Evolutionary conservation across 1,140 invertebrate species (phyloP).

Genomic region (Drosophila malerkotliana): DNA sequence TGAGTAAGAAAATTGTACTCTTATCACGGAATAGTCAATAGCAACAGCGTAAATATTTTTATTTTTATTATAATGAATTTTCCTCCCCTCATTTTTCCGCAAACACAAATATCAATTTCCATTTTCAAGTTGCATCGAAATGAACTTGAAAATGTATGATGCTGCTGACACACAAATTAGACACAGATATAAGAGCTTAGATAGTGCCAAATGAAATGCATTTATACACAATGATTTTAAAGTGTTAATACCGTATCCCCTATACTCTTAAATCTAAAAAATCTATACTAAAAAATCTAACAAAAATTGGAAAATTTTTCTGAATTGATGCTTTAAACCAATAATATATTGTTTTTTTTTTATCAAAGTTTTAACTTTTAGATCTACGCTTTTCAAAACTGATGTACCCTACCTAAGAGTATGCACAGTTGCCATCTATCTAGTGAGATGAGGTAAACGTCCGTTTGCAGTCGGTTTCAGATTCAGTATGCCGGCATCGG

Average conservation of each 20-base stretch:
- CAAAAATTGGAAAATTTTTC: too few relatives aligned
- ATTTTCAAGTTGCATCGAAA: slow-evolving; percentile 9
- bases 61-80: slow-evolving; percentile 1
- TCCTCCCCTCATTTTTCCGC: slow-evolving; percentile 18
- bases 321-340: too few relatives aligned
- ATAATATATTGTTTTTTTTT: too few relatives aligned
- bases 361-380: too few relatives aligned
- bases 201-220: slow-evolving; percentile 22
- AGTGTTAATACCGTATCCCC: too few relatives aligned
- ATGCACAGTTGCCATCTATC: slow-evolving; percentile 22
- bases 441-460: slow-evolving; percentile 12
- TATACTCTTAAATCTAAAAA: too few relatives aligned
- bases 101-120: slow-evolving; percentile 26
- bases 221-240: too few relatives aligned
- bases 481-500: slow-evolving; percentile 65
- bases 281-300: too few relatives aligned
- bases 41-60: slow-evolving; percentile 9
- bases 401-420: background rate
- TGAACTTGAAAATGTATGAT: slow-evolving; percentile 28
- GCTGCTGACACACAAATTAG: slow-evolving; percentile 10
- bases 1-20: background rate
- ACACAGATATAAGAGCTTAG: slow-evolving; percentile 33
- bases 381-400: background rate
- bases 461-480: slow-evolving; percentile 27
- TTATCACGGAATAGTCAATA: slow-evolving; percentile 1